Evolutionary conservation across 2,113 vertebrate genomes (phyloP), one percentile per base, ranked within the genome.

Genomic region (Proteles cristata): DNA sequence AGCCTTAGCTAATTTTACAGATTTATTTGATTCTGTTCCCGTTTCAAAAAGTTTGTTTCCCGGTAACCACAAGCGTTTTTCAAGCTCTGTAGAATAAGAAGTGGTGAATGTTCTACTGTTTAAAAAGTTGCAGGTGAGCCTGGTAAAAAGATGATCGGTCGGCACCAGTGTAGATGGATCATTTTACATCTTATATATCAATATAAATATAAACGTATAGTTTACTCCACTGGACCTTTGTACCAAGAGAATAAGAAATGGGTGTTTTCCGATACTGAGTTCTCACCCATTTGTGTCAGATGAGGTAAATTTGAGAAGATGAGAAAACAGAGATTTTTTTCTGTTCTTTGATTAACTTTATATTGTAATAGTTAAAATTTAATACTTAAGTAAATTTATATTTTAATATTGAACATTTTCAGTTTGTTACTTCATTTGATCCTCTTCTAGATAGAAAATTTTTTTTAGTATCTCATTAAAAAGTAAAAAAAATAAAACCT

Each of bases 301-400:
- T 95, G 33, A 96, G 23, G 63, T 92, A 74, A 79, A 87, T 97
- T 90, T 89, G 25, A 88, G 55, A 76, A 80, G 7, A 69, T 92
- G 39, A 35, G 25, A 92, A 48, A 65, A 83, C n/a, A 55, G 19
- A n/a, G 28, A 77, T 87, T 96, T 86, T 39, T 39, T 97, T 94
- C 58, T 94, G 4, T 97, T 96, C n/a, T 50, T 96, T 86, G 96
- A 23, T 91, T 94, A 86, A 74, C 33, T 45, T 73, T 85, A n/a
- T 85, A 91, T 92, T 83, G 88, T 96, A 89, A 28, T 86, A 65
- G 43, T 93, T 95, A 83, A 65, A 33, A 79, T 53, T n/a, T 53
- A 79, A 79, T 61, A 61, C 58, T 61, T 61, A 61, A 25, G 88
- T 94, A 86, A 74, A 23, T 45, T 73, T 85, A n/a, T 85, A 84